Conservation (phyloP, 2,113 vertebrate genomes). For the Melanerpes formicivorus region DNA sequence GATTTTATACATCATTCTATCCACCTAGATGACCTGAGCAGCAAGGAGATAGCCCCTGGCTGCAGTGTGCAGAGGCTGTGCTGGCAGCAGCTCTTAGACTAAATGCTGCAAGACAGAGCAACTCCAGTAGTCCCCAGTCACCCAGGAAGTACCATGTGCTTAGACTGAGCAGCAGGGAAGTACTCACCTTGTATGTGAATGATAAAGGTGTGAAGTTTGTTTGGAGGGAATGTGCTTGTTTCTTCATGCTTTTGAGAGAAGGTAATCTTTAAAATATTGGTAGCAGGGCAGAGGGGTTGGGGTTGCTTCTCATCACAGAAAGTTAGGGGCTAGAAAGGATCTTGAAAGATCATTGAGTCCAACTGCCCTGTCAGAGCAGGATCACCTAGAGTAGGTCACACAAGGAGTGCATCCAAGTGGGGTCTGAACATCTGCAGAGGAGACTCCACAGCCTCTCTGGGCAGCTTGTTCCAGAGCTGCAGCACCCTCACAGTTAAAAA, state of each 20-base stretch:
- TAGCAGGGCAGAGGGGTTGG: neutral
- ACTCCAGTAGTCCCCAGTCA: neutral
- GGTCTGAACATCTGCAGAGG: too few relatives aligned
- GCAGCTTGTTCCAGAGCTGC: too few relatives aligned
- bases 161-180: neutral
- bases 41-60: neutral
- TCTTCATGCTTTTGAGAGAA: neutral
- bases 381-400: too few relatives aligned
- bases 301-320: neutral
- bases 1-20: neutral
- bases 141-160: fast-evolving
- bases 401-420: too few relatives aligned
- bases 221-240: neutral
- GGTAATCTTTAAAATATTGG: neutral
- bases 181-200: neutral
- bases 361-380: too few relatives aligned
- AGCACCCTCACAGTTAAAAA: too few relatives aligned
- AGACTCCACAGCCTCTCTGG: too few relatives aligned
- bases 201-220: neutral
- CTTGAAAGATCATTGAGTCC: too few relatives aligned
- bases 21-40: neutral
- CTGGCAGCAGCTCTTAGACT: neutral
- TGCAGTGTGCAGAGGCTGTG: neutral
- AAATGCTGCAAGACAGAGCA: neutral
- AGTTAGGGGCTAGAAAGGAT: too few relatives aligned